These are phyloP conservation scores for Ceratoteleas bidentatus DNA, from an alignment of 1,140 invertebrate species.

Conservation along the genomic window DNA sequence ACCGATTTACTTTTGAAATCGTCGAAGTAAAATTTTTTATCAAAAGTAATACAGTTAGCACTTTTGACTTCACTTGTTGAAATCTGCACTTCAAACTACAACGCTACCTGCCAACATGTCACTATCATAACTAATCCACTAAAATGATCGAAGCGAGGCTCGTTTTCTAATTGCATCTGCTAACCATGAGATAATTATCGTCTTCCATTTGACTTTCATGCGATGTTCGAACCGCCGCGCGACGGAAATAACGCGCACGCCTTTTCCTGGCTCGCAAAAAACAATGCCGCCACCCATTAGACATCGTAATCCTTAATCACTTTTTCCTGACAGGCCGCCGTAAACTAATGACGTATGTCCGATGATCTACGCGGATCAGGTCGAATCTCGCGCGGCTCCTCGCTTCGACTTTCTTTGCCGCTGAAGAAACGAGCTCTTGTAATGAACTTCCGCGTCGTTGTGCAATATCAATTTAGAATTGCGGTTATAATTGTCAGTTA, in stretches of 20 bases:
- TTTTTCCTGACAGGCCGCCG: conserved; percentile 28
- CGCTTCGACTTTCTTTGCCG: conserved; percentile 34
- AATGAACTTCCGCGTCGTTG: conserved; percentile 51
- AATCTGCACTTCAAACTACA: too few relatives aligned
- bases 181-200: conserved; percentile 10
- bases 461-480: conserved; percentile 52
- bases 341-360: conserved; percentile 30
- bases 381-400: conserved; percentile 15
- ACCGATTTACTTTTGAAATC: too few relatives aligned
- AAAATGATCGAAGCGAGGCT: too few relatives aligned
- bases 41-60: too few relatives aligned
- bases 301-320: conserved; percentile 40
- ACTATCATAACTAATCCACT: too few relatives aligned
- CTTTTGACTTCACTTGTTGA: too few relatives aligned
- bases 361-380: conserved; percentile 37
- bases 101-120: too few relatives aligned
- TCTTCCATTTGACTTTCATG: conserved; percentile 11
- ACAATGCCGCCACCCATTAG: conserved; percentile 26
- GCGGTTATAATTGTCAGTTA: conserved; percentile 40
- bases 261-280: conserved; percentile 22
- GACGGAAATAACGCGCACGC: not conserved
- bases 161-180: conserved; percentile 4
- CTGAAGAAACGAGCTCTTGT: conserved; percentile 37
- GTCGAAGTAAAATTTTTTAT: too few relatives aligned
- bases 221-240: conserved; percentile 2